These are phyloP conservation scores for Cardiocondyla obscurior DNA, from an alignment of 1,140 invertebrate species.

Conservation along the genomic window DNA sequence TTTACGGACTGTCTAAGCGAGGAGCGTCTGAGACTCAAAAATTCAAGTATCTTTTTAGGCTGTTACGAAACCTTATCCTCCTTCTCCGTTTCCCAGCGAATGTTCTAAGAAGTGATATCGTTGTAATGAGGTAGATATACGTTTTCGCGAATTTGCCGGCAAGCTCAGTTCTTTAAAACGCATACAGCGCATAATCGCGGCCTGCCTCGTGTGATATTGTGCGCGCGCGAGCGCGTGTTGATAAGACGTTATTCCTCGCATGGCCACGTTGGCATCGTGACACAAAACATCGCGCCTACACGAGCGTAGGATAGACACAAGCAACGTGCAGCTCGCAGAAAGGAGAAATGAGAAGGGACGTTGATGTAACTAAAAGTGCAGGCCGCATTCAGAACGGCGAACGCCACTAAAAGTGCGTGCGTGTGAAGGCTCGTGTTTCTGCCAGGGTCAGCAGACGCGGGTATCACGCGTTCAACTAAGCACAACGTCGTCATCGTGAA, in stretches of 20 bases:
- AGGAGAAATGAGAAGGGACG: background rate
- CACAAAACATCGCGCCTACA: conserved; percentile 43
- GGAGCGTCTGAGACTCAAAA: background rate
- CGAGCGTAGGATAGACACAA: background rate
- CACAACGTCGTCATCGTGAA: conserved; percentile 7
- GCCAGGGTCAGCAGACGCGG: conserved; percentile 45
- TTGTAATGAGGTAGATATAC: conserved; percentile 44
- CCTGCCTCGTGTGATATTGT: conserved; percentile 32
- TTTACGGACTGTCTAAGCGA: background rate
- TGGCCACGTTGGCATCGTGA: conserved; percentile 32
- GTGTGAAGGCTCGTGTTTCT: conserved; percentile 63
- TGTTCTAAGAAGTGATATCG: conserved; percentile 44
- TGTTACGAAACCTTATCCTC: background rate
- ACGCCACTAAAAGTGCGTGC: conserved; percentile 63
- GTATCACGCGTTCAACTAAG: conserved; percentile 62
- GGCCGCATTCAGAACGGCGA: conserved; percentile 6
- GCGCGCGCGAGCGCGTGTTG: background rate
- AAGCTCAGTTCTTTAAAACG: conserved; percentile 20
- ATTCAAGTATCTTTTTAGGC: conserved; percentile 10
- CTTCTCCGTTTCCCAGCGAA: background rate
- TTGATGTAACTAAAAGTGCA: conserved; percentile 27
- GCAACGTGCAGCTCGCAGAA: background rate
- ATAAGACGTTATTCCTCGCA: conserved; percentile 18
- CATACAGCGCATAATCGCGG: conserved; percentile 37
- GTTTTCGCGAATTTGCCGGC: conserved; percentile 28